These are phyloP conservation scores for Carlito syrichta DNA, from an alignment of 2,113 vertebrate species.

Conservation along the genomic window DNA sequence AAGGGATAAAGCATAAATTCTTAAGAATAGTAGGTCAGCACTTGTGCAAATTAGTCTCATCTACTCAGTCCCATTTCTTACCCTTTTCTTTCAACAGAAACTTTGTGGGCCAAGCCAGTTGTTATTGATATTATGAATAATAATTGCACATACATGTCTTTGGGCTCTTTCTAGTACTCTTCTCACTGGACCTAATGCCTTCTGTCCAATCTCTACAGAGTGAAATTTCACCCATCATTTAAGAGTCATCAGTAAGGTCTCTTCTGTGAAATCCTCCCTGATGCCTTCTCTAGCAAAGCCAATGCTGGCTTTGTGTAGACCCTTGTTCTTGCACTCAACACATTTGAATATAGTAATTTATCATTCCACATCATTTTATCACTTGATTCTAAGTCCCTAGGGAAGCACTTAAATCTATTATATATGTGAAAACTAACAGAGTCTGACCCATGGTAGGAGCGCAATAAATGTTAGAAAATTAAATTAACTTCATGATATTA, in stretches of 20 bases:
- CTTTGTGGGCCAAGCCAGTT: background rate
- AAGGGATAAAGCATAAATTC: background rate
- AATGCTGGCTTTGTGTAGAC: background rate
- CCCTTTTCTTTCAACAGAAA: background rate
- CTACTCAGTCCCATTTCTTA: background rate
- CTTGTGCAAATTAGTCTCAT: background rate
- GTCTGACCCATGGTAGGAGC: background rate
- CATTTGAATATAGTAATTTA: background rate
- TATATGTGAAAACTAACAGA: background rate
- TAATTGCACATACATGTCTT: background rate
- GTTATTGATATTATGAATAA: background rate
- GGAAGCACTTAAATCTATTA: background rate
- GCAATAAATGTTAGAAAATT: background rate
- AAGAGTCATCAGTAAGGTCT: background rate
- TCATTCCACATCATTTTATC: background rate
- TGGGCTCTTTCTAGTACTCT: background rate
- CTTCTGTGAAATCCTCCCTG: background rate
- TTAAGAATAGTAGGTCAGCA: background rate
- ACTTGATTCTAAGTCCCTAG: background rate
- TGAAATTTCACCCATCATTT: background rate
- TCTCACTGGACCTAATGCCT: background rate
- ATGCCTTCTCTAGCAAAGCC: background rate
- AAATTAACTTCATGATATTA: slow-evolving; percentile 7
- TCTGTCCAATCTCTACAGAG: background rate
- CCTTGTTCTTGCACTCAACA: background rate